Base-by-base conservation (phyloP, 2,797 vertebrate genomes). In the Otolemur crassicaudatus region DNA sequence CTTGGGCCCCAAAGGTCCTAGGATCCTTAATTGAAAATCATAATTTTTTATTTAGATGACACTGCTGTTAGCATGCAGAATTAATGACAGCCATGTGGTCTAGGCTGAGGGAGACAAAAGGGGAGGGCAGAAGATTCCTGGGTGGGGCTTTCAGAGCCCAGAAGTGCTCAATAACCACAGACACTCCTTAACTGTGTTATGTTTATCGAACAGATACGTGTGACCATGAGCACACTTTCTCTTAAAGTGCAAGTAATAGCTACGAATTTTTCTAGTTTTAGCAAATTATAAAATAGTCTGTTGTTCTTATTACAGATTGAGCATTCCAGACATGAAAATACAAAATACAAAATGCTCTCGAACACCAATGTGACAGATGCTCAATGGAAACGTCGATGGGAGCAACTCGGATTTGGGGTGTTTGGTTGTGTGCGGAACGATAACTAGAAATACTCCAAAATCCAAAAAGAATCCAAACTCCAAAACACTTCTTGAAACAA, bases 11-110 rank as follows among this genome's bases (percentile, higher is more conserved):
- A 92, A 69, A 92, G 13, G 75, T 72, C 69, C 67, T 91, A 75
- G 53, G 69, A 34, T 96, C 63, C 94, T 95, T 97, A 96, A 95
- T 94, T 96, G 65, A 97, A 96, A 94, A 94, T 88, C 27, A 31
- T 90, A 95, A 97, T 98, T 90, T 97, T 97, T 97, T 97, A 98
- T 97, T 97, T 96, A 97, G 77, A 91, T 94, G 93, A 88, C 65
- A 95, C 70, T 88, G 91, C 93, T 91, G 53, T 96, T 96, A 94
- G 60, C 95, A 94, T 95, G 90, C 46, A 97, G 91, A 96, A 98
- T 97, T 95, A 95, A 97, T 96, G 97, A 79, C 67, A 96, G 61
- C 63, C 69, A 37, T 70, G 75, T 96, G 81, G 82, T 75, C 60
- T 92, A 70, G 27, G 43, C 89, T 88, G 75, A 90, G 43, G n/a